Conservation (phyloP, 1,140 invertebrate genomes). For the Zaprionus davidi region DNA sequence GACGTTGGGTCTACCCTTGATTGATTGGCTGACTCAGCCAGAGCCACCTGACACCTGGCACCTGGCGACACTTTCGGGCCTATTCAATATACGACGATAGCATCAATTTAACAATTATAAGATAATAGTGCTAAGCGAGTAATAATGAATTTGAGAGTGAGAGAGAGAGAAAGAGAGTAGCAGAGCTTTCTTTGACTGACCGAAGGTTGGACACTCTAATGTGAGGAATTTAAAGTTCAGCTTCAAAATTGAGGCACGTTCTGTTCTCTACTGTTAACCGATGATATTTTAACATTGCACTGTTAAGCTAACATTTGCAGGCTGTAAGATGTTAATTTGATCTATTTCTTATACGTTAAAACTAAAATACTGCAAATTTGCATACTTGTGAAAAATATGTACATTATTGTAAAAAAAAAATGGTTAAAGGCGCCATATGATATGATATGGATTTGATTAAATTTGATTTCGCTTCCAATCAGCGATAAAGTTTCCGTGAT, state of each 20-base stretch:
- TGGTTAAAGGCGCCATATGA: no score
- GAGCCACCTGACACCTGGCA: constrained; percentile 51
- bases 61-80: constrained; percentile 27
- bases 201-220: constrained; percentile 5
- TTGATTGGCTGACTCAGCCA: constrained; percentile 8
- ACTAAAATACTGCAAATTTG: no score
- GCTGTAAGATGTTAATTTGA: no score
- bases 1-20: neutral
- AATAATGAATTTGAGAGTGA: neutral
- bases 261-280: no score
- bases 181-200: neutral
- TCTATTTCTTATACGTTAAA: no score
- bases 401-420: no score
- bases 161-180: neutral
- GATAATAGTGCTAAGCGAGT: constrained; percentile 30
- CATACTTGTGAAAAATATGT: no score
- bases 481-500: neutral
- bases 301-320: no score
- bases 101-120: constrained; percentile 9
- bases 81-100: constrained; percentile 4
- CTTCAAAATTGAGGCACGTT: no score
- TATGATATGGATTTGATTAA: neutral
- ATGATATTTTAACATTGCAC: no score
- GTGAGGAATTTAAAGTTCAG: no score
- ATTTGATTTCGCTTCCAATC: neutral